Base-by-base conservation (phyloP, 2,888 invertebrate genomes). In the Lacanobia oleracea region DNA sequence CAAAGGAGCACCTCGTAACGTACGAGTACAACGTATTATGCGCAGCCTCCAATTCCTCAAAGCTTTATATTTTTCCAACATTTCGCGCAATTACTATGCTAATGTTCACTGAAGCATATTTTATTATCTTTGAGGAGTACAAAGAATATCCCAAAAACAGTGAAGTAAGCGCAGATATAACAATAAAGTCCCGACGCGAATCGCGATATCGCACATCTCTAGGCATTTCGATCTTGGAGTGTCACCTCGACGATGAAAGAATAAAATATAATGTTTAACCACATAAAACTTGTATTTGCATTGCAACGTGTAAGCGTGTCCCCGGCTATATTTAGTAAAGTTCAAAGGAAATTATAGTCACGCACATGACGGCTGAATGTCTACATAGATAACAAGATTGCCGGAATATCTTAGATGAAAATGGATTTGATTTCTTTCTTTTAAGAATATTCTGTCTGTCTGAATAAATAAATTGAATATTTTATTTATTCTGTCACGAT, bases 131-230 rank as follows among this genome's bases (percentile, higher is more conserved):
- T 72, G n/a, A 48, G 48, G 59, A 67, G 59, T 72, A 86, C 81
- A 85, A 88, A 86, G 68, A 75, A 81, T 78, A 73, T 83, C 67
- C 71, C 60, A 76, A 87, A 87, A 83, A 64, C 54, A 77, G 80
- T 63, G 71, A 84, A 83, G 78, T 72, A 76, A 50, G 68, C 76
- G 73, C 56, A 71, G 67, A 79, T 72, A 84, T 83, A 86, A 84
- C 87, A 87, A 88, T 86, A 86, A 88, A 86, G 80, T 82, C 70
- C 59, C 68, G 81, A 77, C 77, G 74, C 82, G 82, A 83, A 83
- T 82, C 71, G 77, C 75, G 86, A 87, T 88, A 87, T 87, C 75
- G 80, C 80, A 71, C 77, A 85, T 86, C 83, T 87, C 71, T 81
- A 78, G 84, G 76, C 75, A 82, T 72, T 76, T 72, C 64, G n/a